Conservation (phyloP, 2,113 vertebrate species). For the Dendropsophus ebraccatus region DNA sequence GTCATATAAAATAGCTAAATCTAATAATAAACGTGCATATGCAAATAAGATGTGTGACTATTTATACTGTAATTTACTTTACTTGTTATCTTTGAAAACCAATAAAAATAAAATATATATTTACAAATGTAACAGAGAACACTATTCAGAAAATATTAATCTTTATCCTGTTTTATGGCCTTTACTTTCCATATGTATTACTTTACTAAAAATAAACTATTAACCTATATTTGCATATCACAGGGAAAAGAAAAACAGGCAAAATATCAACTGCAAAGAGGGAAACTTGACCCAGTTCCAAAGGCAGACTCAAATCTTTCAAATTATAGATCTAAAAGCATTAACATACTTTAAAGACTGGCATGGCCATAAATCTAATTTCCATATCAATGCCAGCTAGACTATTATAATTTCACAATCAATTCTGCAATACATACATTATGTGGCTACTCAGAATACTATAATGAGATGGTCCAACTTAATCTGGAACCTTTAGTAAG, state of each 20-base stretch:
- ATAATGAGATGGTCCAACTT: conserved; percentile 20
- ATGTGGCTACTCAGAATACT: conserved; percentile 26
- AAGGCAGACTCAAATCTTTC: conserved; percentile 27
- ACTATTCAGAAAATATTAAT: background rate
- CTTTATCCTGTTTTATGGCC: background rate
- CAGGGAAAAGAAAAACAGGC: background rate
- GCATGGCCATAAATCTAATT: conserved; percentile 30
- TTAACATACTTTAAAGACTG: conserved; percentile 27
- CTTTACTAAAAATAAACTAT: background rate
- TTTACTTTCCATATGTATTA: background rate
- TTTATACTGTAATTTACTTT: background rate
- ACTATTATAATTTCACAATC: conserved; percentile 27
- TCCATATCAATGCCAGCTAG: conserved; percentile 42
- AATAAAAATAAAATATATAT: background rate
- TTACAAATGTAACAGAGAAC: background rate
- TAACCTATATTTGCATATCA: conserved; percentile 16
- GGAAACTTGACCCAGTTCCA: background rate
- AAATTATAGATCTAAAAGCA: conserved; percentile 48
- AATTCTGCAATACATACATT: conserved; percentile 46
- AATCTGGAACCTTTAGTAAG: conserved; percentile 7
- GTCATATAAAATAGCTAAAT: background rate
- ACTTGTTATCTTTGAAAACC: background rate
- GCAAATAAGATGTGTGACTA: background rate
- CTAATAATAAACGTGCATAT: background rate
- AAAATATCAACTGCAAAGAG: conserved; percentile 16